phyloP scores from a whole-genome alignment of 2,113 vertebrate genomes.

The Perognathus longimembris region DNA sequence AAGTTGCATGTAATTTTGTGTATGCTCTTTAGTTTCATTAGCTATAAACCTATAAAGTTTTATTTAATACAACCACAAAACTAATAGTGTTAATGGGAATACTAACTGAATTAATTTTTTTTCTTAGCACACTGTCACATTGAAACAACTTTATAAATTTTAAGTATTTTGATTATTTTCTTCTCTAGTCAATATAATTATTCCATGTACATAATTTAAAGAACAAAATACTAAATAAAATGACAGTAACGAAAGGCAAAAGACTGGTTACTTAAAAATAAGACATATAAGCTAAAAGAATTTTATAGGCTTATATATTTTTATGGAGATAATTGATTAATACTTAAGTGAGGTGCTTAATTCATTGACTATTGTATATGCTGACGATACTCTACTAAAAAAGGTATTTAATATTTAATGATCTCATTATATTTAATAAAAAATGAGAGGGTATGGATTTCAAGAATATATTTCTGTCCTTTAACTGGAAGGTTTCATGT shows the following conservation, averaged over 20 bases:
- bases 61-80: background rate
- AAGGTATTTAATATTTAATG: constrained; percentile 77
- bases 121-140: background rate
- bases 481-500: constrained; percentile 53
- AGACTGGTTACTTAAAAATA: constrained; percentile 20
- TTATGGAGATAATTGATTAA: constrained; percentile 46
- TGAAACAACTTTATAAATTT: constrained; percentile 27
- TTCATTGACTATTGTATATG: constrained; percentile 68
- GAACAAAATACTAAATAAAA: constrained; percentile 9
- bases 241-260: background rate
- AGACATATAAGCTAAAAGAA: constrained; percentile 60
- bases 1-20: background rate
- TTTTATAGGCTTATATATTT: constrained; percentile 38
- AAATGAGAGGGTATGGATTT: constrained; percentile 73
- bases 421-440: constrained; percentile 76
- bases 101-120: constrained; percentile 24
- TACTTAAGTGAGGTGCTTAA: constrained; percentile 58
- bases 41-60: background rate
- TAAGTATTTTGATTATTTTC: constrained; percentile 35
- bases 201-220: background rate
- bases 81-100: background rate
- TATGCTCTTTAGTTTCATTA: background rate
- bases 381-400: constrained; percentile 64
- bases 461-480: constrained; percentile 65
- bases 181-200: background rate